phyloP scores from a whole-genome alignment of 2,113 vertebrate species.

The Cephalophus harveyi region DNA sequence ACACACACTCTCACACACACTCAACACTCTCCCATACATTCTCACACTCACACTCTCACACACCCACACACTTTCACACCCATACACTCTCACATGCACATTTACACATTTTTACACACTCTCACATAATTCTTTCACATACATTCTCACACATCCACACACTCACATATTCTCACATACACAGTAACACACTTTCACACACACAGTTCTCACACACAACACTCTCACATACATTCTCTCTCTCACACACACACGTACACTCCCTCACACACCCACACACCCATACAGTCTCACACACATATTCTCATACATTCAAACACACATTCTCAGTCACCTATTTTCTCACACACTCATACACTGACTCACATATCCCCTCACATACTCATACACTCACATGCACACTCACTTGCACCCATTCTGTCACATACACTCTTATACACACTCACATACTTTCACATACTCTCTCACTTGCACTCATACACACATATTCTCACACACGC shows the following conservation, averaged over 20 bases:
- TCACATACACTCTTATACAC: neutral
- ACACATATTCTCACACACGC: neutral
- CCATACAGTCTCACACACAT: neutral
- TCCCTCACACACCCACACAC: neutral
- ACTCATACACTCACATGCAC: neutral
- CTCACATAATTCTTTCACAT: neutral
- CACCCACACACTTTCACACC: neutral
- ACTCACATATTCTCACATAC: neutral
- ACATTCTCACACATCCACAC: neutral
- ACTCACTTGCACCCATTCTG: neutral
- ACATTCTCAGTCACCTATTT: neutral
- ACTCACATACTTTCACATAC: neutral
- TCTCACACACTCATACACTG: neutral
- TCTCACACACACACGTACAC: too few species aligned
- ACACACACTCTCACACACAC: neutral
- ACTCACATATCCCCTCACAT: neutral
- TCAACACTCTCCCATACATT: neutral
- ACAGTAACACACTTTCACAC: neutral
- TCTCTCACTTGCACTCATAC: neutral
- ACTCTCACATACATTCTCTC: neutral
- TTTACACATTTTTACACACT: neutral
- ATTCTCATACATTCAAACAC: neutral
- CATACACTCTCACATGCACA: neutral
- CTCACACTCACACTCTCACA: neutral
- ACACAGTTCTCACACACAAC: neutral